Percentiles rank a stretch among this genome's conserved stretches.
These are phyloP conservation scores for Rhynchotus rufescens DNA, from an alignment of 2,797 vertebrate genomes.

Conservation along the genomic window DNA sequence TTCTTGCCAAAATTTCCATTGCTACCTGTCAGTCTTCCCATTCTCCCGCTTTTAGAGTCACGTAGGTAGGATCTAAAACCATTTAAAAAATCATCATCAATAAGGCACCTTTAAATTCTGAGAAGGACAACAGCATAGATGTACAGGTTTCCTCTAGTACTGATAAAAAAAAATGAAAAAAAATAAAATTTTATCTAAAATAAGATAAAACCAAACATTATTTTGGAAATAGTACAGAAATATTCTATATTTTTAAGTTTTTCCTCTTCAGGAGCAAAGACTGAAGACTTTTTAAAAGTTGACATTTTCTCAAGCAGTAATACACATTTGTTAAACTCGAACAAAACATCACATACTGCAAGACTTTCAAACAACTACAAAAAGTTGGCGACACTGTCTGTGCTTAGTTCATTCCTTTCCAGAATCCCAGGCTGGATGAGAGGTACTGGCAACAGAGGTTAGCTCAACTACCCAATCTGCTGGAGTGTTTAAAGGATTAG, in stretches of 20 bases:
- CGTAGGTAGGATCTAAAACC: not conserved
- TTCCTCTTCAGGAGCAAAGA: not conserved
- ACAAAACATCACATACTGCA: not conserved
- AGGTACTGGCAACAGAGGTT: constrained; percentile 27
- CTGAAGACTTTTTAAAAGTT: not conserved
- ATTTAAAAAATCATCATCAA: not conserved
- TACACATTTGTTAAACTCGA: not conserved
- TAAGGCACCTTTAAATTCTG: not conserved
- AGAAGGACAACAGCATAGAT: not conserved
- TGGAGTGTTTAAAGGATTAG: constrained; percentile 38
- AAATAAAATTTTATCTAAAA: not conserved
- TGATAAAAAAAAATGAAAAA: too few species aligned
- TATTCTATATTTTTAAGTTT: not conserved
- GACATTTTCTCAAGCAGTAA: not conserved
- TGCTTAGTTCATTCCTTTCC: constrained; percentile 18
- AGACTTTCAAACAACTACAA: not conserved
- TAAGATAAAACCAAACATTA: not conserved
- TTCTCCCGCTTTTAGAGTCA: not conserved
- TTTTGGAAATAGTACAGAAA: not conserved
- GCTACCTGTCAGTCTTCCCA: not conserved
- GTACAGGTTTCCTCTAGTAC: not conserved
- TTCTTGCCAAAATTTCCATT: not conserved
- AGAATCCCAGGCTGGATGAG: not conserved
- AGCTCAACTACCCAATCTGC: constrained; percentile 32
- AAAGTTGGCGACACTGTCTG: not conserved